Conservation (phyloP, 2,113 vertebrate genomes). For the Datnioides undecimradiatus region DNA sequence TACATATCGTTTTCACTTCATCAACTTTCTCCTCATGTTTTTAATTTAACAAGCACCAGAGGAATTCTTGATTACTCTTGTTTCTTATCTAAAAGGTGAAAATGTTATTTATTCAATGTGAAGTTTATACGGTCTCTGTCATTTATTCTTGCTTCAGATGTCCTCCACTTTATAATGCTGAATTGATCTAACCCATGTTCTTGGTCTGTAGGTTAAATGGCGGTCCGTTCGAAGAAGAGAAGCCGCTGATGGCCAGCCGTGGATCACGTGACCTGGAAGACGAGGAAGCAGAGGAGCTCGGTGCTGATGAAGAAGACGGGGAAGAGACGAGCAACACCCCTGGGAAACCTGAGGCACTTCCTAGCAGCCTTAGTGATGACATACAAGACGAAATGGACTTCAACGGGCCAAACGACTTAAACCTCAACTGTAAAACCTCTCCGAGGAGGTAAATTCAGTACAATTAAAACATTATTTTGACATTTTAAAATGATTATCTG, state of each 20-base stretch:
- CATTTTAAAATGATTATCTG: too few species aligned
- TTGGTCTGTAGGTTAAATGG: constrained; percentile 88
- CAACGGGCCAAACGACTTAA: constrained; percentile 86
- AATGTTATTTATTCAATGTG: not conserved
- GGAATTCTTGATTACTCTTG: not conserved
- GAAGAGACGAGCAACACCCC: constrained; percentile 80
- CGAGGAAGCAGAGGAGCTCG: constrained; percentile 92
- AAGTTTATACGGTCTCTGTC: not conserved
- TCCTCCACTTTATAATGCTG: not conserved
- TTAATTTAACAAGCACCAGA: not conserved
- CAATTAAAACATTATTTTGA: not conserved
- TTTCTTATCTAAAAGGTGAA: not conserved
- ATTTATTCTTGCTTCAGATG: not conserved
- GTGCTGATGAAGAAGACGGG: constrained; percentile 92
- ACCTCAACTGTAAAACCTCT: constrained; percentile 91
- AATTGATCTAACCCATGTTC: constrained; percentile 2
- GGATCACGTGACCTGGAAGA: constrained; percentile 92
- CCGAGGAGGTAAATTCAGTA: constrained; percentile 86
- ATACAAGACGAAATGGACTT: constrained; percentile 88
- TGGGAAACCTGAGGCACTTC: constrained; percentile 83
- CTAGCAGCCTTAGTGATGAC: constrained; percentile 85
- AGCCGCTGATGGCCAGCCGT: constrained; percentile 86
- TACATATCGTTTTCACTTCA: not conserved
- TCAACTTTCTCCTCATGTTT: not conserved
- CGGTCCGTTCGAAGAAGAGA: constrained; percentile 92